Percentiles rank a stretch among this genome's conserved stretches.
These are phyloP conservation scores for Geococcyx californianus DNA, from an alignment of 2,113 vertebrate genomes.

Conservation along the genomic window DNA sequence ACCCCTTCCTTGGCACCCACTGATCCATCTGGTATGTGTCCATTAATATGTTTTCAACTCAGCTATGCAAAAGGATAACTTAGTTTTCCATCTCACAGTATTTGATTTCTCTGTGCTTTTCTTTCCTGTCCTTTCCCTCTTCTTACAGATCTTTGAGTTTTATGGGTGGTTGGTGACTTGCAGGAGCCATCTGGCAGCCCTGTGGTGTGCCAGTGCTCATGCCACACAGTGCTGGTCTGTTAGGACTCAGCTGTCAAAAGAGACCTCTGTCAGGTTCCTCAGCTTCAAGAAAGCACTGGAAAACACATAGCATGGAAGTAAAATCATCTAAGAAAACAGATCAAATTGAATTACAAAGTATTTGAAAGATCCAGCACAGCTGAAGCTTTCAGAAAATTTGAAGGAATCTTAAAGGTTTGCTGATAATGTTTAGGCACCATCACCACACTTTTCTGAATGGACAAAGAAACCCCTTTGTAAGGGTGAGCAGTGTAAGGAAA, in stretches of 20 bases:
- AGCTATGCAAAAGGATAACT: not conserved
- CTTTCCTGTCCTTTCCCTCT: not conserved
- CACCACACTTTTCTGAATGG: not conserved
- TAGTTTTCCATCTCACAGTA: not conserved
- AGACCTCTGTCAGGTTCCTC: not conserved
- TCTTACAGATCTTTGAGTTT: not conserved
- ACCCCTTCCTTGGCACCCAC: not conserved
- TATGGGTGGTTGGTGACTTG: not conserved
- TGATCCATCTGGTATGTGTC: not conserved
- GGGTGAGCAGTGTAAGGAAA: not conserved
- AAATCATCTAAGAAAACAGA: not conserved
- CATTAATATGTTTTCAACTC: not conserved
- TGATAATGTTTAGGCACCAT: not conserved
- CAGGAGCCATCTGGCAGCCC: constrained; percentile 16
- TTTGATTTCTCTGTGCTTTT: not conserved
- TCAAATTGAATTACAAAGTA: not conserved
- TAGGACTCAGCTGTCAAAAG: not conserved
- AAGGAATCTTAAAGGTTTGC: not conserved
- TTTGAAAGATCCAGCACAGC: not conserved
- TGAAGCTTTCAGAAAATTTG: not conserved
- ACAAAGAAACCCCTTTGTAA: not conserved
- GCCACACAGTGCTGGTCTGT: not conserved
- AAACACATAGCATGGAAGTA: not conserved
- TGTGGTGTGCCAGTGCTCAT: not conserved
- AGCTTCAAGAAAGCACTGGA: not conserved